Conservation (phyloP, 2,888 invertebrate genomes). For the Stenurella melanura region DNA sequence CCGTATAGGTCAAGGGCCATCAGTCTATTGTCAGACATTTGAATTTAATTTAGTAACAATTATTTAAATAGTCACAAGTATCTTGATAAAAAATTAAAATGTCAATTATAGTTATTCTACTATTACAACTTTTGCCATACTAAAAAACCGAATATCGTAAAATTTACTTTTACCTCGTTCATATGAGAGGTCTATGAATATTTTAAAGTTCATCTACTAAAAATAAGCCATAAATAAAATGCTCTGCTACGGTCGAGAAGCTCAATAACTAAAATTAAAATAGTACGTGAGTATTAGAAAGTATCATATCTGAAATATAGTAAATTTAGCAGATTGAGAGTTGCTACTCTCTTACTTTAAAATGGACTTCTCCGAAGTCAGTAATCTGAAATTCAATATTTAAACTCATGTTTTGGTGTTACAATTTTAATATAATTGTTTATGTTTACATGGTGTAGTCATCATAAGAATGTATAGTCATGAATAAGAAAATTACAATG, state of each 20-base stretch:
- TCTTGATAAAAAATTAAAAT: too few species aligned
- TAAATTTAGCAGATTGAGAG: neutral
- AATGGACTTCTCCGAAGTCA: neutral
- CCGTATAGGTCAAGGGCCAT: too few species aligned
- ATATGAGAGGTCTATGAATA: slow-evolving; percentile 1
- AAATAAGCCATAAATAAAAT: slow-evolving; percentile 5
- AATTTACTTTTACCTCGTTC: neutral
- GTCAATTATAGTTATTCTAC: too few species aligned
- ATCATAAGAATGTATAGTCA: too few species aligned
- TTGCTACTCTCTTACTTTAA: neutral
- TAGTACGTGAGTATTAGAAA: slow-evolving; percentile 1
- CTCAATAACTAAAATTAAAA: slow-evolving; percentile 4
- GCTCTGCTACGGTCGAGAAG: neutral
- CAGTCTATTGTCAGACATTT: too few species aligned
- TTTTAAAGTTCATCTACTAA: neutral
- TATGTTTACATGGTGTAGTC: too few species aligned
- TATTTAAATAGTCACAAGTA: too few species aligned
- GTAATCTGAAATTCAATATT: neutral
- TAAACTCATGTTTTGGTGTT: too few species aligned
- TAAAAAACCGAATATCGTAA: neutral
- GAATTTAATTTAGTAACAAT: too few species aligned
- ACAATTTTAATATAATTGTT: too few species aligned
- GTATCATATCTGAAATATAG: neutral
- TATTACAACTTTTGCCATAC: neutral
- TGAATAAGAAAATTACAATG: too few species aligned